phyloP scores from a whole-genome alignment of 2,113 vertebrate species.

The Cheirogaleus medius region DNA sequence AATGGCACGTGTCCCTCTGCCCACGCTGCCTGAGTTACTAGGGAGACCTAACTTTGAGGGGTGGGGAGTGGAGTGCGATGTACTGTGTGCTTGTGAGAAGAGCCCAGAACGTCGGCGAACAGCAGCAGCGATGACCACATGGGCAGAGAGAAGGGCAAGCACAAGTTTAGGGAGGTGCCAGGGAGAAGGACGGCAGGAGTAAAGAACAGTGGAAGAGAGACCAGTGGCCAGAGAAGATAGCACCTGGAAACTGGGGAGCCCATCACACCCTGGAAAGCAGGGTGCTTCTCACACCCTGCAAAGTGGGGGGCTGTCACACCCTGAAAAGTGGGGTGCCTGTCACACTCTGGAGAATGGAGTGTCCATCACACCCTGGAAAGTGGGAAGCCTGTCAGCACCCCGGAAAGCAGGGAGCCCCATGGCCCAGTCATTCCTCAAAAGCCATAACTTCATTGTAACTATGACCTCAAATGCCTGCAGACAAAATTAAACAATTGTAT shows the following conservation, averaged over 20 bases:
- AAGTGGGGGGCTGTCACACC: not conserved
- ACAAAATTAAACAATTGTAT: constrained; percentile 3
- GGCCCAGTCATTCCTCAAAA: not conserved
- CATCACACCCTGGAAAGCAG: not conserved
- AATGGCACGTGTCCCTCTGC: not conserved
- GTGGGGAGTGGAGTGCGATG: too few relatives aligned
- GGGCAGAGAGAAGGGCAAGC: too few relatives aligned
- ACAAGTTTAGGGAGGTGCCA: not conserved
- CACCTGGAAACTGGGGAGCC: too few relatives aligned
- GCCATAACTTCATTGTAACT: not conserved
- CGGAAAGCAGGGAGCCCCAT: not conserved
- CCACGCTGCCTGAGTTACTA: not conserved
- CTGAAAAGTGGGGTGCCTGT: too few relatives aligned
- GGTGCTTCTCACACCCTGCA: not conserved
- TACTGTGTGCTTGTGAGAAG: not conserved
- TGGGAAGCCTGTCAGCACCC: not conserved
- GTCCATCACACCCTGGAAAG: not conserved
- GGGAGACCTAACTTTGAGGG: not conserved
- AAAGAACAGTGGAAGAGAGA: too few relatives aligned
- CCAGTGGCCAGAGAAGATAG: not conserved
- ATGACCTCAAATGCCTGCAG: not conserved
- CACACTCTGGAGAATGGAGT: too few relatives aligned
- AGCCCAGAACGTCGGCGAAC: not conserved
- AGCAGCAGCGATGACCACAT: not conserved
- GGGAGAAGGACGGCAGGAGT: too few relatives aligned